These are phyloP conservation scores for Momotus momota DNA, from an alignment of 2,797 vertebrate genomes.

Conservation along the genomic window DNA sequence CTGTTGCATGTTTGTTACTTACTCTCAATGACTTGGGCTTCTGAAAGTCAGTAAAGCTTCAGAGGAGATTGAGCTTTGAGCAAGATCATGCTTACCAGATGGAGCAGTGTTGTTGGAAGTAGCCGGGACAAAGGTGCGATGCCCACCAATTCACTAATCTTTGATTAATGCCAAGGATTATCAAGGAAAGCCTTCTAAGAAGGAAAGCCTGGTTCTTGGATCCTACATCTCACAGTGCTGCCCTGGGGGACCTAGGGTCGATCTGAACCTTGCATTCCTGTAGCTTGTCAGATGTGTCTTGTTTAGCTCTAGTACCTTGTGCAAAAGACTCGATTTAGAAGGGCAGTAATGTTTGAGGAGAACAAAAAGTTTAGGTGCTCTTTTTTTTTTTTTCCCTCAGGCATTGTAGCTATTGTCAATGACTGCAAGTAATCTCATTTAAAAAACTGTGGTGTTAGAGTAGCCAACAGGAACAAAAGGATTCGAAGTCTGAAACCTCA, in stretches of 20 bases:
- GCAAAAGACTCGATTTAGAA: background rate
- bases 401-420: background rate
- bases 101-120: background rate
- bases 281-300: background rate
- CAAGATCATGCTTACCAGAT: background rate
- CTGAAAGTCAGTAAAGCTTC: background rate
- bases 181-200: background rate
- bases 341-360: background rate
- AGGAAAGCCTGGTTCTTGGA: background rate
- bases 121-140: background rate
- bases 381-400: background rate
- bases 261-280: background rate
- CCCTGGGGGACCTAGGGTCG: background rate
- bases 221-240: background rate
- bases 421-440: background rate
- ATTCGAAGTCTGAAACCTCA: background rate
- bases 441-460: background rate
- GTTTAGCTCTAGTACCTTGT: background rate
- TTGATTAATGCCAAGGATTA: conserved; percentile 6
- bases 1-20: background rate
- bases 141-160: background rate
- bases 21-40: background rate
- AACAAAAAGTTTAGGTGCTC: background rate
- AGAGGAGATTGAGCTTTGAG: background rate
- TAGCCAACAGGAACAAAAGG: background rate